Conservation (phyloP, 2,888 invertebrate species). For the Rhagonycha fulva region DNA sequence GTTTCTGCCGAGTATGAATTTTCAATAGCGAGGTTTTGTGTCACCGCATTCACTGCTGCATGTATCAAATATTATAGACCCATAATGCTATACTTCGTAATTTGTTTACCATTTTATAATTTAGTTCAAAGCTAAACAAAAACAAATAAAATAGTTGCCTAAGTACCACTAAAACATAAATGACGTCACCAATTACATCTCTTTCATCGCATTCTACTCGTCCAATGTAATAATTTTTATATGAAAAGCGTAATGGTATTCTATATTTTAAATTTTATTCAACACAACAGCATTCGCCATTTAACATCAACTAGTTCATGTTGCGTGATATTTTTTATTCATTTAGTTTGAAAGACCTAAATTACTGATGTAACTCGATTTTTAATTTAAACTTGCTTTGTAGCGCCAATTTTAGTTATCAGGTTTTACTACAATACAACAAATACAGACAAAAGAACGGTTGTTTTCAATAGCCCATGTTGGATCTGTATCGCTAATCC, state of each 20-base stretch:
- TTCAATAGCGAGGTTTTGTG: slow-evolving; percentile 31
- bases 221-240: neutral
- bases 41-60: slow-evolving; percentile 24
- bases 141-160: neutral
- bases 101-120: neutral
- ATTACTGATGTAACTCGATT: neutral
- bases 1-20: slow-evolving; percentile 31
- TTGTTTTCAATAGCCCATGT: neutral
- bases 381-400: neutral
- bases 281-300: neutral
- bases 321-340: neutral
- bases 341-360: neutral
- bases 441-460: neutral
- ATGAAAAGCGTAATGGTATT: neutral
- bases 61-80: slow-evolving; percentile 20
- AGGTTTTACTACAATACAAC: neutral
- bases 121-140: neutral
- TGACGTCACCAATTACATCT: neutral
- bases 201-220: neutral
- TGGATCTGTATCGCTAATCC: no score
- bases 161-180: neutral
- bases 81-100: neutral
- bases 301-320: neutral
- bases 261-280: neutral
- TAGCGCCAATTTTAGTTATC: neutral